Evolutionary conservation across 2,888 invertebrate genomes (phyloP).

Genomic region (Phortica magna): DNA sequence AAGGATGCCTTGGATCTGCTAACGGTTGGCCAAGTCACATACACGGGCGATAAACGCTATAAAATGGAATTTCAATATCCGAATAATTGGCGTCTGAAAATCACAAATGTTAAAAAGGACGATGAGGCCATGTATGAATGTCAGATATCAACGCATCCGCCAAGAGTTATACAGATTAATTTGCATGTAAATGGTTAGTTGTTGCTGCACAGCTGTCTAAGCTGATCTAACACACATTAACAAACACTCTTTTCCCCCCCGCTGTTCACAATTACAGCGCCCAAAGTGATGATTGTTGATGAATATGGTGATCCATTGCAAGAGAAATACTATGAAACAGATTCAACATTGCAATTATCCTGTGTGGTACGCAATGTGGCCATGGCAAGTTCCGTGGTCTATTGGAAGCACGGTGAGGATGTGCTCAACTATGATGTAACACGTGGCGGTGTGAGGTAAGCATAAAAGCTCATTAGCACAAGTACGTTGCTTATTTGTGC

Average conservation of each 20-base stretch:
- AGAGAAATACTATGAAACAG: constrained; percentile 81
- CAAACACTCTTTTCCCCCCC: constrained; percentile 32
- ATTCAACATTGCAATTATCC: constrained; percentile 80
- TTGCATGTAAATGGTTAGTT: constrained; percentile 79
- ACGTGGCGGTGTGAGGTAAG: constrained; percentile 79
- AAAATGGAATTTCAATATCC: constrained; percentile 80
- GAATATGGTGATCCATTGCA: constrained; percentile 79
- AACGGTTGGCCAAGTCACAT: constrained; percentile 84
- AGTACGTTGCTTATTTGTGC: background rate
- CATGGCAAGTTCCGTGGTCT: constrained; percentile 80
- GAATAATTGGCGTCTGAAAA: constrained; percentile 81
- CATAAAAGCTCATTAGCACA: background rate
- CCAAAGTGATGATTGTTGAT: constrained; percentile 80
- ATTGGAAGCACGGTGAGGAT: constrained; percentile 80
- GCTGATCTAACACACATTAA: background rate
- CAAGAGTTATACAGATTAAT: constrained; percentile 79
- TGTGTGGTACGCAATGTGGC: constrained; percentile 80
- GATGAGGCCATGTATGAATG: constrained; percentile 80
- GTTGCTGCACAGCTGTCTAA: background rate
- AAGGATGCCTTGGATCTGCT: constrained; percentile 83
- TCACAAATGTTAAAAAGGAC: constrained; percentile 78
- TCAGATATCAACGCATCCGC: constrained; percentile 80
- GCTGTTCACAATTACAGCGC: constrained; percentile 74
- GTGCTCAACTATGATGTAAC: constrained; percentile 80
- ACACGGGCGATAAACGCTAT: constrained; percentile 83